Conservation (phyloP, 2,888 invertebrate species). For the Zygogramma bicolorata region DNA sequence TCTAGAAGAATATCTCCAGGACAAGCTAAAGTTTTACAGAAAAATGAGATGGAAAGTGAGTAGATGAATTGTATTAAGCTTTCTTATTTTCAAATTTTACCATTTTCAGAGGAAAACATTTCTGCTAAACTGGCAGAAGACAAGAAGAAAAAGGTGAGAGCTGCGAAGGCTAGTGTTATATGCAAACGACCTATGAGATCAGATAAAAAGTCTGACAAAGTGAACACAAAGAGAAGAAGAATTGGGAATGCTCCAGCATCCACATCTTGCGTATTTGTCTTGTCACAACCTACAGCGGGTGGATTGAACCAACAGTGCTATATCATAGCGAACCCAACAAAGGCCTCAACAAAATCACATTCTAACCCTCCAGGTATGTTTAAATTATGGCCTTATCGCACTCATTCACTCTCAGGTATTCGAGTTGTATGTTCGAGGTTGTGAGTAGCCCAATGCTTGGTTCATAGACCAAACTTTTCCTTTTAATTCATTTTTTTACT, state of each 20-base stretch:
- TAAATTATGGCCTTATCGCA: not conserved
- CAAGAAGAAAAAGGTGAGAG: conserved; percentile 35
- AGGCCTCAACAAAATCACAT: not conserved
- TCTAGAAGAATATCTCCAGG: conserved; percentile 59
- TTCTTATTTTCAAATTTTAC: not conserved
- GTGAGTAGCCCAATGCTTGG: no score
- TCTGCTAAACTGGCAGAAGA: conserved; percentile 3
- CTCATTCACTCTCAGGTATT: not conserved
- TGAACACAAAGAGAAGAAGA: conserved; percentile 35
- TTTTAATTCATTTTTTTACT: no score
- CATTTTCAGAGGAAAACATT: conserved; percentile 52
- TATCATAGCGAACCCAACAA: conserved; percentile 46
- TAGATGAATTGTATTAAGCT: conserved; percentile 1
- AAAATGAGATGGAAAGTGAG: conserved; percentile 62
- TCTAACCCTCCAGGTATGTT: not conserved
- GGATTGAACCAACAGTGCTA: conserved; percentile 48
- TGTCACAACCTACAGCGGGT: conserved; percentile 45
- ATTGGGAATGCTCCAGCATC: conserved; percentile 29
- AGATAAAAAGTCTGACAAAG: conserved; percentile 33
- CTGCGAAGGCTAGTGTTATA: conserved; percentile 2
- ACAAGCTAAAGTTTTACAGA: conserved; percentile 57
- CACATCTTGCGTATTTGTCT: conserved; percentile 48
- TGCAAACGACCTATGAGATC: conserved; percentile 19
- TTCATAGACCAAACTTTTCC: no score
- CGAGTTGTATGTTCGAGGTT: no score